These are phyloP conservation scores for Nomada fucata DNA, from an alignment of 2,888 invertebrate species.

Conservation along the genomic window DNA sequence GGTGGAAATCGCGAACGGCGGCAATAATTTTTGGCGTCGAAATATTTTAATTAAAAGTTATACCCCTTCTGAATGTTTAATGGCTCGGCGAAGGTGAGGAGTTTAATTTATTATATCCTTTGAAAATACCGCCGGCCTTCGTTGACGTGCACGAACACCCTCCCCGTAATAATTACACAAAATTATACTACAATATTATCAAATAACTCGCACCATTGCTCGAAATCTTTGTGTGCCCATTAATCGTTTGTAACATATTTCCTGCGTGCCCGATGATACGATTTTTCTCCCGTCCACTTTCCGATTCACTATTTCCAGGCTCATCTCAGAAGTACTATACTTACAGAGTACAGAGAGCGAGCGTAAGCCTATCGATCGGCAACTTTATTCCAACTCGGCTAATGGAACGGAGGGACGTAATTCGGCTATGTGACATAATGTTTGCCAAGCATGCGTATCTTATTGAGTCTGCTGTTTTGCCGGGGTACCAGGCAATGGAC, in stretches of 20 bases:
- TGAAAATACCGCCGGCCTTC: no score
- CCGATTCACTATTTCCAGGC: no score
- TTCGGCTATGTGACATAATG: constrained; percentile 74
- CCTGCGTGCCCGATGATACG: no score
- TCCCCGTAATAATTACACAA: no score
- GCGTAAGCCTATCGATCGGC: constrained; percentile 71
- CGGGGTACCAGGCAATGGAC: constrained; percentile 73
- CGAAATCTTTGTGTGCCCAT: not conserved
- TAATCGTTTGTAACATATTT: not conserved
- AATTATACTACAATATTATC: no score
- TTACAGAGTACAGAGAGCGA: constrained; percentile 38
- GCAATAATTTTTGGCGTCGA: not conserved
- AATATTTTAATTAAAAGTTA: no score
- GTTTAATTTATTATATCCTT: no score
- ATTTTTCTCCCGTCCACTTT: no score
- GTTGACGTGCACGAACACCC: no score
- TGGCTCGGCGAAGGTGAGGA: no score
- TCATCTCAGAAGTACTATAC: constrained; percentile 4
- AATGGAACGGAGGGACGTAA: constrained; percentile 75
- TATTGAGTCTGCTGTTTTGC: constrained; percentile 60
- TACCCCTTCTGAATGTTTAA: no score
- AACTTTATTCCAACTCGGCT: constrained; percentile 77
- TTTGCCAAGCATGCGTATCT: constrained; percentile 72
- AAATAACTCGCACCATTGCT: no score
- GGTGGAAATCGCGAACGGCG: not conserved